Conservation (phyloP, 2,888 invertebrate species). For the Eupithecia dodoneata region DNA sequence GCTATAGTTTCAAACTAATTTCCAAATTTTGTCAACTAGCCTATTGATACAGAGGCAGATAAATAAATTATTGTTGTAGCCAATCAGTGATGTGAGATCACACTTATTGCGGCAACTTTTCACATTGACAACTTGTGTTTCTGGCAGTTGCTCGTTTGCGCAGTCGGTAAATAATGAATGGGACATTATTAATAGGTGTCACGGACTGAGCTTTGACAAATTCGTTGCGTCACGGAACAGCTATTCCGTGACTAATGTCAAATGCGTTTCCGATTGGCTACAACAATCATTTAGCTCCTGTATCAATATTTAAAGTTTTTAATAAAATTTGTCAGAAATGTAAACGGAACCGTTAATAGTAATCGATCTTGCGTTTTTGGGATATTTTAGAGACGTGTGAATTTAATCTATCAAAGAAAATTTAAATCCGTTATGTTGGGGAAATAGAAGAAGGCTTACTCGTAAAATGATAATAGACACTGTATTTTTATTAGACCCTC, state of each 20-base stretch:
- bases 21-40: too few species aligned
- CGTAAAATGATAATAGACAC: too few species aligned
- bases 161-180: not conserved
- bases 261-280: not conserved
- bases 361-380: not conserved
- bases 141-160: constrained; percentile 2
- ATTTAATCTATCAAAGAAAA: not conserved
- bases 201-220: not conserved
- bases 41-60: too few species aligned
- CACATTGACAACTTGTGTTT: not conserved
- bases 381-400: not conserved
- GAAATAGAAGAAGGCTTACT: too few species aligned
- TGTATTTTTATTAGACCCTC: too few species aligned
- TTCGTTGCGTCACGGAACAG: constrained; percentile 1
- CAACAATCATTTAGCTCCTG: not conserved
- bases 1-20: too few species aligned
- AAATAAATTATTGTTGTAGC: too few species aligned
- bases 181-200: constrained; percentile 4
- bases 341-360: not conserved
- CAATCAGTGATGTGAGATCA: not conserved
- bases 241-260: constrained; percentile 7
- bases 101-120: not conserved
- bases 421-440: not conserved
- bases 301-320: not conserved
- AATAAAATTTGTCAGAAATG: not conserved